phyloP scores from a whole-genome alignment of 35 echinoderm and acorn worm genomes.

The Apostichopus californicus region DNA sequence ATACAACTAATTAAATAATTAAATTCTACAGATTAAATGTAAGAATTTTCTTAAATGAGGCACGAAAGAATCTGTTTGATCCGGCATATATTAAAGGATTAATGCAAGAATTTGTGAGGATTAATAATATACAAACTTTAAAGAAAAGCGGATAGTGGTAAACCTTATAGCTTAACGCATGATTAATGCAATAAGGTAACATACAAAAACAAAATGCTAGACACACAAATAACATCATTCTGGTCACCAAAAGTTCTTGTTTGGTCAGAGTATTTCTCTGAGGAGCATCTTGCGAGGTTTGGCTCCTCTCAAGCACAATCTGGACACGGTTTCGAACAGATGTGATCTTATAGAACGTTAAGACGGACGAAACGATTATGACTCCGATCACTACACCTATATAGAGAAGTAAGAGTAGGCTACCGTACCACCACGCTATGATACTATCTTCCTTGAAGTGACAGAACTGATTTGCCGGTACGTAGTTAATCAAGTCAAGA shows the following conservation, averaged over 20 bases:
- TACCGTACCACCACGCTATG: constrained; percentile 41
- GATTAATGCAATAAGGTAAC: constrained; percentile 43
- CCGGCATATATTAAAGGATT: constrained; percentile 57
- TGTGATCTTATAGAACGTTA: constrained; percentile 29
- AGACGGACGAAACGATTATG: constrained; percentile 24
- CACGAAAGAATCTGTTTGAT: constrained; percentile 47
- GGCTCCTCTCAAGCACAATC: neutral
- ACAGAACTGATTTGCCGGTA: constrained; percentile 21
- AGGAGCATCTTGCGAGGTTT: constrained; percentile 31
- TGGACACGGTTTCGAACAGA: neutral
- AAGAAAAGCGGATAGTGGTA: neutral
- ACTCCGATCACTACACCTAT: neutral
- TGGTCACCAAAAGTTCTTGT: constrained; percentile 45
- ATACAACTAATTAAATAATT: too few species aligned
- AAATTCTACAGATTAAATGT: neutral
- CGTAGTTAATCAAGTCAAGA: neutral
- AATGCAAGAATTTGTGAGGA: constrained; percentile 46
- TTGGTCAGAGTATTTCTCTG: neutral
- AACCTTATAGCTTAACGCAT: constrained; percentile 38
- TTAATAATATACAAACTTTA: constrained; percentile 18
- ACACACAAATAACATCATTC: constrained; percentile 44
- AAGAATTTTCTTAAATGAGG: constrained; percentile 42
- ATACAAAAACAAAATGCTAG: constrained; percentile 37
- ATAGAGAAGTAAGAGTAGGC: constrained; percentile 9
- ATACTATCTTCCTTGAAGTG: constrained; percentile 33